Evolutionary conservation across 2,113 vertebrate genomes (phyloP).

Genomic region (Heptranchias perlo): DNA sequence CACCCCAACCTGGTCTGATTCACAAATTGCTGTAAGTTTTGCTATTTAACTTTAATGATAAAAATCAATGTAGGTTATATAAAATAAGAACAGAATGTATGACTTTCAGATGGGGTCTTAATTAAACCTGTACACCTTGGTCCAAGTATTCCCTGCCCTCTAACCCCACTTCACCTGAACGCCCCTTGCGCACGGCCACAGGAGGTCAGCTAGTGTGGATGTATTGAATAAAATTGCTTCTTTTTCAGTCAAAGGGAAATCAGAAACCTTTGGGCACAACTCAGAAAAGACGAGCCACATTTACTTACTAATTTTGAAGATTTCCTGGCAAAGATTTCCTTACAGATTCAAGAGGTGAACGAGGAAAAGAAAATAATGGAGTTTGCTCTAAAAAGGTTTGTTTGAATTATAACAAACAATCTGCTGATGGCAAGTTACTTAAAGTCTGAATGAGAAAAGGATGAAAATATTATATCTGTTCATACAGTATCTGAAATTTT

Average conservation of each 20-base stretch:
- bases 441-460: background rate
- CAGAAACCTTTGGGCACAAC: constrained; percentile 72
- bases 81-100: background rate
- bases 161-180: background rate
- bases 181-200: background rate
- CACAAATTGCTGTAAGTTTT: background rate
- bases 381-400: constrained; percentile 69
- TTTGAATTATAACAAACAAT: background rate
- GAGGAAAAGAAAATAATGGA: constrained; percentile 81
- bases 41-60: background rate
- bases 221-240: constrained; percentile 22
- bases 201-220: background rate
- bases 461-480: constrained; percentile 30
- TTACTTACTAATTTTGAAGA: constrained; percentile 83
- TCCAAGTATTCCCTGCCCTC: background rate
- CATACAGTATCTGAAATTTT: background rate
- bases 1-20: too few relatives aligned
- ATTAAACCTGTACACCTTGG: background rate
- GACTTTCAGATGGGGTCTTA: background rate
- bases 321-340: constrained; percentile 72
- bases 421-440: too few relatives aligned
- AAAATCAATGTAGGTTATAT: background rate
- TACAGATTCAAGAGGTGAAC: constrained; percentile 76
- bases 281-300: constrained; percentile 72
- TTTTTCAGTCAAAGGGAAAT: constrained; percentile 65